phyloP scores from a whole-genome alignment of 2,888 invertebrate genomes.

The Syrista parreyssii region DNA sequence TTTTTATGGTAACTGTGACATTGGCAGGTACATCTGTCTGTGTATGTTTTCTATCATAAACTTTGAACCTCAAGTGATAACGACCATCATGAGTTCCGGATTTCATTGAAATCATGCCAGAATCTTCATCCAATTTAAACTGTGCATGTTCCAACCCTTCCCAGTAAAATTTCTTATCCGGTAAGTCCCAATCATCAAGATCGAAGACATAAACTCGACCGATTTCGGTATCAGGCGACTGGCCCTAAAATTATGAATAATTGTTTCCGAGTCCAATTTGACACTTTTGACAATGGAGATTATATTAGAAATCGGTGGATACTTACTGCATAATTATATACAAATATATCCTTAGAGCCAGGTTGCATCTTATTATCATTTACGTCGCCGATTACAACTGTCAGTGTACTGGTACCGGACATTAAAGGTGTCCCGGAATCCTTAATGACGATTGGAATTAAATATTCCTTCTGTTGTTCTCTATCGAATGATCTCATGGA shows the following conservation, averaged over 20 bases:
- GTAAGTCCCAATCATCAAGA: constrained; percentile 98
- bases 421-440: constrained; percentile 97
- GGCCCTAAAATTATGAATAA: constrained; percentile 71
- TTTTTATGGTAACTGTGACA: constrained; percentile 93
- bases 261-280: background rate
- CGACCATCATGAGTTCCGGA: constrained; percentile 91
- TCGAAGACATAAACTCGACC: constrained; percentile 98
- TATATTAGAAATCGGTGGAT: background rate
- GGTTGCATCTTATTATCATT: constrained; percentile 99
- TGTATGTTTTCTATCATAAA: constrained; percentile 94
- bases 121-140: constrained; percentile 90
- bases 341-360: constrained; percentile 95
- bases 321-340: constrained; percentile 88
- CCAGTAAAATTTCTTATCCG: constrained; percentile 98
- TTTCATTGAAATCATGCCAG: constrained; percentile 96
- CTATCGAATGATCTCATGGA: constrained; percentile 93
- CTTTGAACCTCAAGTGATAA: constrained; percentile 84
- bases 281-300: background rate
- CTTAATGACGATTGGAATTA: constrained; percentile 96
- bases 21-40: constrained; percentile 97
- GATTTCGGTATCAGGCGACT: constrained; percentile 90
- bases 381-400: constrained; percentile 96
- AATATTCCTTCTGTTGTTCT: constrained; percentile 95
- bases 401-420: constrained; percentile 95
- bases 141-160: constrained; percentile 86